Conservation (phyloP, 37 sponge, comb jelly and placozoan genomes). For the Cliona cf. orientalis region DNA sequence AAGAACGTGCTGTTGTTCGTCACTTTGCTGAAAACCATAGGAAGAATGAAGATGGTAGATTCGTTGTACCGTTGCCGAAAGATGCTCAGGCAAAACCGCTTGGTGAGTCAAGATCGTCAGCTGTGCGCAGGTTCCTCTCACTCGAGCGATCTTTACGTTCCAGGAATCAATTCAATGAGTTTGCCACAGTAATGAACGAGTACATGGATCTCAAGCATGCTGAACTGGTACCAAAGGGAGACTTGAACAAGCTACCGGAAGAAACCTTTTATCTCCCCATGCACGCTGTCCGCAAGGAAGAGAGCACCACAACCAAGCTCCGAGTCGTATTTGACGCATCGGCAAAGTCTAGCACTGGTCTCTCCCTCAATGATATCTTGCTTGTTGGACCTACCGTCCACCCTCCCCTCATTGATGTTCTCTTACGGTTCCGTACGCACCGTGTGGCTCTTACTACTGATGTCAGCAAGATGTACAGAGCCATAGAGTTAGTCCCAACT, state of each 20-base stretch:
- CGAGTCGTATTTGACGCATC: constrained; percentile 38
- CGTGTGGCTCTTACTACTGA: constrained; percentile 26
- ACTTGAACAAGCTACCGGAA: constrained; percentile 15
- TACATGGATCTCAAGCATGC: constrained; percentile 29
- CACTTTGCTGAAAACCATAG: constrained; percentile 38
- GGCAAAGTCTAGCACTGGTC: constrained; percentile 27
- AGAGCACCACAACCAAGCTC: constrained; percentile 35
- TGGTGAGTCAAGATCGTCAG: constrained; percentile 33
- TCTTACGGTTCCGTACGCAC: constrained; percentile 24
- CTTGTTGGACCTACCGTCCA: constrained; percentile 33
- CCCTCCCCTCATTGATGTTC: constrained; percentile 36
- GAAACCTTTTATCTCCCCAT: constrained; percentile 25
- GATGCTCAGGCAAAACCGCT: constrained; percentile 1
- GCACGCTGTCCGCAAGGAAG: no score
- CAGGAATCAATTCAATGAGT: constrained; percentile 27
- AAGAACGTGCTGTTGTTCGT: constrained; percentile 35
- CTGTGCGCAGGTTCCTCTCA: constrained; percentile 27
- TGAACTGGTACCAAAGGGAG: constrained; percentile 16
- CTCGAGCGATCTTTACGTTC: constrained; percentile 37
- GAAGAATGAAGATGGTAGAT: constrained; percentile 9
- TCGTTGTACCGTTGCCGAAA: constrained; percentile 27
- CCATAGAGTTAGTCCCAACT: not conserved
- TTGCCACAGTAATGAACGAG: constrained; percentile 21
- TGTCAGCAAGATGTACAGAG: constrained; percentile 37
- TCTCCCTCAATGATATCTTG: constrained; percentile 33